phyloP scores from a whole-genome alignment of 1,140 invertebrate genomes.

The Drosophila subobscura region DNA sequence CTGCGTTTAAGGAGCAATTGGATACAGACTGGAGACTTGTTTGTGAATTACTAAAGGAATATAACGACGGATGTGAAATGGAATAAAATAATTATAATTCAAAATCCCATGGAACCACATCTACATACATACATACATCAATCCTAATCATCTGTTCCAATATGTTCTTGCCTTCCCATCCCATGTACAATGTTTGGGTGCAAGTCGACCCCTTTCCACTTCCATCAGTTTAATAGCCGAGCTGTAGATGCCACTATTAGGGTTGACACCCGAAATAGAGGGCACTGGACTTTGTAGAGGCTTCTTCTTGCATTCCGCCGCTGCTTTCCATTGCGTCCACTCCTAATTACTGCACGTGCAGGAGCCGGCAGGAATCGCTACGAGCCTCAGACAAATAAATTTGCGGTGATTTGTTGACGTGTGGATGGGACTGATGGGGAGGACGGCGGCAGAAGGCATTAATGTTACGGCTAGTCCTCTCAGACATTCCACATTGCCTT shows the following conservation, averaged over 20 bases:
- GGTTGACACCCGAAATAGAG: slow-evolving; percentile 42
- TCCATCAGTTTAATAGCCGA: slow-evolving; percentile 6
- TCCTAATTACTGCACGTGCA: slow-evolving; percentile 43
- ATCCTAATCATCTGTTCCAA: no score
- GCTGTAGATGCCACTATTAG: not conserved
- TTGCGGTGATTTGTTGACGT: slow-evolving; percentile 72
- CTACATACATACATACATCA: no score
- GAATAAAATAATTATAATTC: no score
- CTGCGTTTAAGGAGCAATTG: no score
- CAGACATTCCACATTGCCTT: no score
- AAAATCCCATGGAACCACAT: no score
- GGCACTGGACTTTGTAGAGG: slow-evolving; percentile 24
- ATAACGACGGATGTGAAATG: no score
- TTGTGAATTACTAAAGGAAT: no score
- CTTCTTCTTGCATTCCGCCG: not conserved
- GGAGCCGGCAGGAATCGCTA: slow-evolving; percentile 3
- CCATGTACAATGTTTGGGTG: no score
- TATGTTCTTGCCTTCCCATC: no score
- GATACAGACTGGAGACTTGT: no score
- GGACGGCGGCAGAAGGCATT: slow-evolving; percentile 39
- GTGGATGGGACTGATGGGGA: slow-evolving; percentile 23
- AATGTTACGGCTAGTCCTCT: slow-evolving; percentile 34
- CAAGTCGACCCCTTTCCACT: no score
- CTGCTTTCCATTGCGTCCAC: slow-evolving; percentile 13
- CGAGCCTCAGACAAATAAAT: slow-evolving; percentile 60